phyloP scores from a whole-genome alignment of 2,888 invertebrate genomes.

The Netelia inedita region DNA sequence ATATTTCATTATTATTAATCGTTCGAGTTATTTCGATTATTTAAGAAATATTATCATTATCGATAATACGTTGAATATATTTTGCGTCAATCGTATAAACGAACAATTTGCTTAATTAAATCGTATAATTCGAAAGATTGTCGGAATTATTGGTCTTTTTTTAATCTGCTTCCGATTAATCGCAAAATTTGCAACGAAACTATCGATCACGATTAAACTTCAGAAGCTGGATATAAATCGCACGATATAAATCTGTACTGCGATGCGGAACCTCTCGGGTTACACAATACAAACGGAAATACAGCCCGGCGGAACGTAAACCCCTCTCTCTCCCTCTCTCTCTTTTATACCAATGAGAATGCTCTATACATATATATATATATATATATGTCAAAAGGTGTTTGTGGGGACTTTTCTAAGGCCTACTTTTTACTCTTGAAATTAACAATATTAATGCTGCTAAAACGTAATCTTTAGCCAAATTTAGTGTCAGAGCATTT shows the following conservation, averaged over 20 bases:
- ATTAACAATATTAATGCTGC: too few relatives aligned
- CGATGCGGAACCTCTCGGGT: constrained; percentile 27
- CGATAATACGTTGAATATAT: neutral
- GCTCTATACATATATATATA: neutral
- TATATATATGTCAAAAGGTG: too few relatives aligned
- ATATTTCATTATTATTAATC: too few relatives aligned
- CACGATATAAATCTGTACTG: neutral
- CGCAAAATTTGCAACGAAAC: neutral
- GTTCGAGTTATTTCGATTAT: neutral
- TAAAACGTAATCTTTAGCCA: too few relatives aligned
- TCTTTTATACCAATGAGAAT: constrained; percentile 16
- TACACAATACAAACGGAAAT: constrained; percentile 39
- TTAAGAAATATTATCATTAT: neutral
- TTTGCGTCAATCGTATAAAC: neutral
- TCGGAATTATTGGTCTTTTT: neutral
- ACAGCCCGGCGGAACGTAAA: constrained; percentile 12
- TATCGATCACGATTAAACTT: neutral
- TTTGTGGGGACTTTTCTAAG: too few relatives aligned
- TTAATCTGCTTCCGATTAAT: constrained; percentile 3
- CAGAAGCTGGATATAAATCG: neutral
- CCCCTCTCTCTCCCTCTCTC: neutral
- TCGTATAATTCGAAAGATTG: neutral
- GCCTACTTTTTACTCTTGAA: too few relatives aligned
- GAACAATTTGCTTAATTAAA: neutral
- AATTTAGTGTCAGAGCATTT: too few relatives aligned